Evolutionary conservation across 2,888 invertebrate species (phyloP).

Genomic region (Tinea semifulvella): DNA sequence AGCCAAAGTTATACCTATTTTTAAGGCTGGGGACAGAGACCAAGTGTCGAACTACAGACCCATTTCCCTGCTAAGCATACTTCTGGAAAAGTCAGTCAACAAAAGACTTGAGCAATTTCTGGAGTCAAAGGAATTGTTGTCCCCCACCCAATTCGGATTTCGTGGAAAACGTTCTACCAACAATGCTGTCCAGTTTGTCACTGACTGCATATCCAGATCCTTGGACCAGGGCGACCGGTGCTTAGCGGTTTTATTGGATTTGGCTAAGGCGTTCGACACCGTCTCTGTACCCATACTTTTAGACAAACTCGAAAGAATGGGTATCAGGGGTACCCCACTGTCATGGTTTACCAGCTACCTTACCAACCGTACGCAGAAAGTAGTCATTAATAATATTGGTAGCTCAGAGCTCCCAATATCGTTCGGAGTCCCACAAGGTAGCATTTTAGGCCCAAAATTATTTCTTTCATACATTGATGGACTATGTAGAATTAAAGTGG

Average conservation of each 20-base stretch:
- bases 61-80: conserved; percentile 9
- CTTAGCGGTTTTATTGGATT: not conserved
- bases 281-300: not conserved
- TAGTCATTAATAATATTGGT: too few relatives aligned
- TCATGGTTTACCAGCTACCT: not conserved
- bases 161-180: not conserved
- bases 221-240: not conserved
- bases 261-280: not conserved
- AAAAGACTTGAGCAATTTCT: not conserved
- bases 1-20: conserved; percentile 16
- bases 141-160: not conserved
- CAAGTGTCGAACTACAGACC: conserved; percentile 15
- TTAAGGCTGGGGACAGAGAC: conserved; percentile 15
- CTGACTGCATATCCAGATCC: not conserved
- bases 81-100: not conserved
- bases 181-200: not conserved
- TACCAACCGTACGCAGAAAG: too few relatives aligned
- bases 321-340: not conserved
- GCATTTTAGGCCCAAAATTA: too few relatives aligned
- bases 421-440: too few relatives aligned
- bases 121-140: not conserved
- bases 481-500: too few relatives aligned
- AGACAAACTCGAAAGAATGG: not conserved
- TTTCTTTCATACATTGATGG: too few relatives aligned
- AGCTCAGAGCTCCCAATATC: too few relatives aligned